Base-by-base conservation (phyloP, 2,113 vertebrate species). In the Neolamprologus sp. region DNA sequence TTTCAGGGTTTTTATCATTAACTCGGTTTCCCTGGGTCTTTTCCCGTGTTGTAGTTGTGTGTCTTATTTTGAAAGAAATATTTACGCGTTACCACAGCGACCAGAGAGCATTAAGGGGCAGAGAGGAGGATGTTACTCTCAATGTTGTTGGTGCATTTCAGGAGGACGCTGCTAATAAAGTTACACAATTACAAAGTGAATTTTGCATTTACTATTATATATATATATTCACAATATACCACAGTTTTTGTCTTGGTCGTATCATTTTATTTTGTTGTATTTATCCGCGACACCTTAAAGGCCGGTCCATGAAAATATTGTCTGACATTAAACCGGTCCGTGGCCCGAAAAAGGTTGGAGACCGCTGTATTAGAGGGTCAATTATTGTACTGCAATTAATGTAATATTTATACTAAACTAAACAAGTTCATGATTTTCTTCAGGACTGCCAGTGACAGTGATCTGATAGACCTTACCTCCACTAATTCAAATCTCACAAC, bases 391-490 rank as follows among this genome's bases (percentile, higher is more conserved):
- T 63, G 17, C 17, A n/a, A 19, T 63, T 35, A 63, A 63, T 63
- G 58, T 63, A 19, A 63, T 35, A 63, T 63, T 35, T 63, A 63
- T 0, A 63, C 30, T 63, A 19, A 63, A 35, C 30, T 33, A 63
- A 63, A 35, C 58, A 63, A 4, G 58, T 63, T 63, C 17, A 63
- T 63, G 58, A 63, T 33, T 35, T 63, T 35, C 58, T 63, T 63
- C 30, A 35, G 58, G 9, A 35, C 17, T 63, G 30, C 58, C 17
- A 35, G 30, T 35, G 4, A 33, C 17, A 63, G 16, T 60, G 58
- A 35, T 35, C 58, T 63, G 30, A 19, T 35, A n/a, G 58, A 11
- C 16, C 9, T n/a, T 12, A 63, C 30, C 1, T 63, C 58, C 30
- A 63, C 58, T 35, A 63, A 63, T 35, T 63, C 3, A 11, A 63